Evolutionary conservation across 2,113 vertebrate species (phyloP).

Genomic region (Illadopsis cleaveri): DNA sequence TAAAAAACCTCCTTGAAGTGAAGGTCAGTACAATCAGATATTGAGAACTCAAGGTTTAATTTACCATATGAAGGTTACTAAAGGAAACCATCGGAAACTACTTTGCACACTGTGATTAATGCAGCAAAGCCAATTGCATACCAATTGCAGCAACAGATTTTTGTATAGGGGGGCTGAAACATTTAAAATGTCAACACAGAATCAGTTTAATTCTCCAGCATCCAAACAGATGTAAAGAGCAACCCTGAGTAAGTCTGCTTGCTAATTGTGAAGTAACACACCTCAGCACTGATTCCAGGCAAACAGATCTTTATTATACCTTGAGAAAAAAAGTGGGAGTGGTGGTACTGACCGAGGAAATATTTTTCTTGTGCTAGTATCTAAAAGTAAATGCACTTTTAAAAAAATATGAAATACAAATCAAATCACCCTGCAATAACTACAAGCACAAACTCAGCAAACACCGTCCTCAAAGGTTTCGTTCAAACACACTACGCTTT

Average conservation of each 20-base stretch:
- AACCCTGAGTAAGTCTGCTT: background rate
- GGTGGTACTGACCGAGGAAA: background rate
- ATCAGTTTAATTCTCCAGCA: background rate
- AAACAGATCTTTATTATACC: background rate
- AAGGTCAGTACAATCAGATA: constrained; percentile 53
- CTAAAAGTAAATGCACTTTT: background rate
- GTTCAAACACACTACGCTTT: background rate
- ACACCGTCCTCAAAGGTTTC: background rate
- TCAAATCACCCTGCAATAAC: background rate
- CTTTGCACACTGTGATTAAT: background rate
- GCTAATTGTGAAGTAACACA: background rate
- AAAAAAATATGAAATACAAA: background rate
- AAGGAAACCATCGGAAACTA: background rate
- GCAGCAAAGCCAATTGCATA: background rate
- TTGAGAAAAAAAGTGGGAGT: background rate
- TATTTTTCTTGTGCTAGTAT: background rate
- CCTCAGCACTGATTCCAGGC: background rate
- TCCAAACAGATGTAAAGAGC: background rate
- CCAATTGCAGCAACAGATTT: background rate
- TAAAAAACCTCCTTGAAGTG: constrained; percentile 44
- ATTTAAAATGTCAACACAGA: background rate
- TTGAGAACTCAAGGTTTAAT: background rate
- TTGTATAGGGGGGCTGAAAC: background rate
- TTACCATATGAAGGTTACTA: background rate
- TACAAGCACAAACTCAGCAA: background rate